Base-by-base conservation (phyloP, 2,113 vertebrate genomes). In the Anoura caudifer region DNA sequence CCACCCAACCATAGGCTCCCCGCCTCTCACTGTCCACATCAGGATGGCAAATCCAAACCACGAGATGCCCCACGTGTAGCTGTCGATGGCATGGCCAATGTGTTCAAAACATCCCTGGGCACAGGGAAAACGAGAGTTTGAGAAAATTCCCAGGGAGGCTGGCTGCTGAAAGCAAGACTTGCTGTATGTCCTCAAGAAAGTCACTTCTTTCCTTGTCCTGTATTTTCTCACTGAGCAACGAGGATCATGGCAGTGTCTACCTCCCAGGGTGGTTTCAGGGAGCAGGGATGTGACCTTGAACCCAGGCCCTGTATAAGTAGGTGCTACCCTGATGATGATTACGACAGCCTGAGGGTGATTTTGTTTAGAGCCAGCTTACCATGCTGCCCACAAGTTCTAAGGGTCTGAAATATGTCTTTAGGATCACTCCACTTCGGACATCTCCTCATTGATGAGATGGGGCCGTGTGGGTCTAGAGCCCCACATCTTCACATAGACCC, bases 31-130 rank as follows among this genome's bases (percentile, higher is more conserved):
- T 97, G 99, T 98, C 96, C 98, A 98, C 98, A 99, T 99, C 56
- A 99, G 98, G 87, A 99, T 98, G 24, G 99, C 98, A 54, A 99
- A 99, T 6, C 99, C 99, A 6, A 98, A 99, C 99, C 99, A 99
- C 0, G 98, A 98, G 76, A 99, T 96, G 5, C 98, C 98, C 99
- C 99, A 99, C 0, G 98, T 98, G 69, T 99, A 99, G 79, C 97
- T 98, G 96, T 98, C 95, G 3, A 99, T 98, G 61, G 98, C 98
- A 0, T 98, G 98, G 47, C 98, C 85, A 7, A 99, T 98, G 97
- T 99, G 96, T 26, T 97, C 96, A 14, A 98, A 99, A 95, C 99
- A 99, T 45, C 99, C 99, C 95, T 97, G 83, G 12, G 67, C 24
- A 69, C 38, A 36, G 17, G 33, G 63, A 33, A 7, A 33, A 26